A percentile compares a stretch with the other conserved stretches of the same genome.
These are phyloP conservation scores for Harpegnathos saltator DNA, from an alignment of 1,140 invertebrate genomes.

Conservation along the genomic window DNA sequence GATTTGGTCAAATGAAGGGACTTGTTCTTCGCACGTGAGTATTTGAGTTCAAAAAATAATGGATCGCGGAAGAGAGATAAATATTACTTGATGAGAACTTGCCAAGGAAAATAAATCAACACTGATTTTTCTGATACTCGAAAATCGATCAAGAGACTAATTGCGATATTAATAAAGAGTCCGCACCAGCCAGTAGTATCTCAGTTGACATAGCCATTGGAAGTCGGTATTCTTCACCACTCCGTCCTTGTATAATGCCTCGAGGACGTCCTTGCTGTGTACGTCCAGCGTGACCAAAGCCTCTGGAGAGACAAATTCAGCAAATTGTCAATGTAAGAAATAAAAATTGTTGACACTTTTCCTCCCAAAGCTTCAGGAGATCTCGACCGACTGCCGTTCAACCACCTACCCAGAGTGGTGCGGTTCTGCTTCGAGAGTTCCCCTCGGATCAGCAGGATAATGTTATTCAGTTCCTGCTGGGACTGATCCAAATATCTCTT, in stretches of 20 bases:
- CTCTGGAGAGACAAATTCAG: conserved; percentile 84
- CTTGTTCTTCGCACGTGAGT: too few relatives aligned
- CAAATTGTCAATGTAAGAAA: conserved; percentile 43
- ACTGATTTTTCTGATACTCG: neutral
- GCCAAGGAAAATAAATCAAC: neutral
- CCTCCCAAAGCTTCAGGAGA: neutral
- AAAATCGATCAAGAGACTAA: neutral
- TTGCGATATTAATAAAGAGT: too few relatives aligned
- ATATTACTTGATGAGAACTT: too few relatives aligned
- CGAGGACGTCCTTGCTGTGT: conserved; percentile 95
- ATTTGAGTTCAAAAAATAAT: too few relatives aligned
- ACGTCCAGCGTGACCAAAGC: conserved; percentile 96
- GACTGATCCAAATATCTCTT: conserved; percentile 75
- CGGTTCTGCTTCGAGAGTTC: conserved; percentile 95
- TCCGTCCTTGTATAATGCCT: conserved; percentile 89
- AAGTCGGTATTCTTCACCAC: conserved; percentile 93
- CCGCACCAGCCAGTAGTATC: conserved; percentile 96
- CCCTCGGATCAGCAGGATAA: conserved; percentile 94
- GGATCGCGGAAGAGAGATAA: too few relatives aligned
- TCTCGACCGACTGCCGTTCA: neutral
- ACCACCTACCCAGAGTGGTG: conserved; percentile 91
- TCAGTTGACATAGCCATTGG: conserved; percentile 95
- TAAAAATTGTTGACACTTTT: neutral
- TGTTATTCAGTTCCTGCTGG: conserved; percentile 90
- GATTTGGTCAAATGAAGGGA: too few relatives aligned